Percentiles rank a stretch among this genome's conserved stretches.
These are phyloP conservation scores for Axis porcinus DNA, from an alignment of 2,113 vertebrate species.

Conservation along the genomic window DNA sequence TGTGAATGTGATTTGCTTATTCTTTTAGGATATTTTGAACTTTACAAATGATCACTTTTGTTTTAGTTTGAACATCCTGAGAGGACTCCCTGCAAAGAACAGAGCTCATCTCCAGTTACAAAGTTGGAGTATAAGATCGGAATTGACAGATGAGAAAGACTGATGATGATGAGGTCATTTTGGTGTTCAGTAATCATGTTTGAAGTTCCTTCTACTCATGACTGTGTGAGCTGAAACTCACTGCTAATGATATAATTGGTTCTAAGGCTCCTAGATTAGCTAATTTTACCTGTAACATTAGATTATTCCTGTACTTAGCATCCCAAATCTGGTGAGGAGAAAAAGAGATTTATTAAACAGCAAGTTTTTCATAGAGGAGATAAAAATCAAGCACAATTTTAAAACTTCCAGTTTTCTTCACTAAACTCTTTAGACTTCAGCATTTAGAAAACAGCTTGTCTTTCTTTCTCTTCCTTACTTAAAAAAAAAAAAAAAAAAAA, in stretches of 20 bases:
- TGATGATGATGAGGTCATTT: background rate
- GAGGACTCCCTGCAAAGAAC: background rate
- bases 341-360: background rate
- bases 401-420: background rate
- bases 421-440: background rate
- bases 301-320: background rate
- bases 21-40: background rate
- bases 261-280: background rate
- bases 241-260: background rate
- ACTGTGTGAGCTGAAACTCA: background rate
- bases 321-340: background rate
- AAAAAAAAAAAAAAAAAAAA: background rate
- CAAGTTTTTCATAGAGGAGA: background rate
- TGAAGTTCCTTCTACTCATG: background rate
- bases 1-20: background rate
- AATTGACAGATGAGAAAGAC: background rate
- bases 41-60: background rate
- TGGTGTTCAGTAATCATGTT: background rate
- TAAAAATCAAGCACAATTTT: background rate
- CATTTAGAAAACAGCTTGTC: background rate
- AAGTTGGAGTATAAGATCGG: background rate
- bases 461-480: background rate
- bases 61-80: background rate
- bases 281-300: background rate
- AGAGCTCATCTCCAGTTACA: background rate